Evolutionary conservation across 2,888 invertebrate species (phyloP).

Genomic region (Sinelater perroti): DNA sequence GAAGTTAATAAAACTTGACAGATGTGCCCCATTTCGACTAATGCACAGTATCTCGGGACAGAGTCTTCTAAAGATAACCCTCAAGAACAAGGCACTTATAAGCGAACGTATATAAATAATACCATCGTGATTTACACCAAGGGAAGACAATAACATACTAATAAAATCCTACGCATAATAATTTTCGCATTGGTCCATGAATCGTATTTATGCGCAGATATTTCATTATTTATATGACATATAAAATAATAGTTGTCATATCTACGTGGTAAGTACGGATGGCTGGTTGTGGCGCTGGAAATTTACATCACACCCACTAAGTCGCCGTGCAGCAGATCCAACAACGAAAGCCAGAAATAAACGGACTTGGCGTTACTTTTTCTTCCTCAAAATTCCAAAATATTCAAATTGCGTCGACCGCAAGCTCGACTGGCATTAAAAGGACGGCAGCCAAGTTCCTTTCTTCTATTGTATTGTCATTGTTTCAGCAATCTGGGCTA

Average conservation of each 20-base stretch:
- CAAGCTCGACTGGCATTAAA: no score
- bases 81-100: constrained; percentile 27
- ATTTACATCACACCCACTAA: not conserved
- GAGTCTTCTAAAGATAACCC: constrained; percentile 11
- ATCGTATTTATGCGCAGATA: constrained; percentile 45
- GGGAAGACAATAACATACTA: constrained; percentile 43
- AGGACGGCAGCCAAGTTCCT: constrained; percentile 10
- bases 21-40: constrained; percentile 8
- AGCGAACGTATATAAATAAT: constrained; percentile 10
- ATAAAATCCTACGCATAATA: constrained; percentile 47
- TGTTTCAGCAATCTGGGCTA: constrained; percentile 28
- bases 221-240: constrained; percentile 46
- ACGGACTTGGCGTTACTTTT: constrained; percentile 23
- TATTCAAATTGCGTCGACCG: constrained; percentile 14
- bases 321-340: not conserved
- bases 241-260: constrained; percentile 46
- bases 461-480: constrained; percentile 27
- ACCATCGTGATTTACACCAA: constrained; percentile 40
- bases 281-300: not conserved
- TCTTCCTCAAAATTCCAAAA: not conserved
- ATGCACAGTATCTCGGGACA: constrained; percentile 2
- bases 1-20: constrained; percentile 13
- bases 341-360: constrained; percentile 14
- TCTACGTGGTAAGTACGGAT: constrained; percentile 17
- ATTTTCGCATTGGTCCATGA: constrained; percentile 43